These are phyloP conservation scores for Mayetiola destructor DNA, from an alignment of 2,888 invertebrate species.

Conservation along the genomic window DNA sequence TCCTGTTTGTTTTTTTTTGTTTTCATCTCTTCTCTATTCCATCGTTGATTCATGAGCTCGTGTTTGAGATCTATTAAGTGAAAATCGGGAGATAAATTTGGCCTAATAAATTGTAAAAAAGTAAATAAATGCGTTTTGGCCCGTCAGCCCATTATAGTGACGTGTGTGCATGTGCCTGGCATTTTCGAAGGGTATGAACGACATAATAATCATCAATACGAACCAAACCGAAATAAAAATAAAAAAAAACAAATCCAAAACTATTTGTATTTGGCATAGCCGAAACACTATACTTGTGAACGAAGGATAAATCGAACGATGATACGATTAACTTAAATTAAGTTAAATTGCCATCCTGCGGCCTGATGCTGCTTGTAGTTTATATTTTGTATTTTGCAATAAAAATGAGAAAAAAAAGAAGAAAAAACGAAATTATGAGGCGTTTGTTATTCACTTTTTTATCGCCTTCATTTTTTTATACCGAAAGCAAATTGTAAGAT, in stretches of 20 bases:
- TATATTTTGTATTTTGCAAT: too few species aligned
- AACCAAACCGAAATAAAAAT: neutral
- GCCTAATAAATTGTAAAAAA: slow-evolving; percentile 8
- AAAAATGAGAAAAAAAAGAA: neutral
- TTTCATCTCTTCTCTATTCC: too few species aligned
- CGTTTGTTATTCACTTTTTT: too few species aligned
- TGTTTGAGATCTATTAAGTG: slow-evolving; percentile 1
- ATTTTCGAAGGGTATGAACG: neutral
- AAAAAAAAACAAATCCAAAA: neutral
- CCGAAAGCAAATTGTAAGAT: too few species aligned
- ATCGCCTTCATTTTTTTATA: too few species aligned
- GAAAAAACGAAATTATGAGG: too few species aligned
- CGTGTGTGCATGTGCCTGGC: slow-evolving; percentile 1
- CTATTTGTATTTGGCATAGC: too few species aligned
- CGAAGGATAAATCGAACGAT: slow-evolving; percentile 5
- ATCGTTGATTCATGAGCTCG: too few species aligned
- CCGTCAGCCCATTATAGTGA: neutral
- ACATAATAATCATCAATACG: neutral
- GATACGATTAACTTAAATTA: slow-evolving; percentile 8
- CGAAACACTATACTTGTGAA: neutral
- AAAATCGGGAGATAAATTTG: slow-evolving; percentile 7
- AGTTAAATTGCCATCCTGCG: slow-evolving; percentile 2
- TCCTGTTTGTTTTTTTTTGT: too few species aligned
- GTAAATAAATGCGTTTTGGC: slow-evolving; percentile 2
- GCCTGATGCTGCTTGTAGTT: neutral